Evolutionary conservation across 2,113 vertebrate species (phyloP), one percentile per base, ranked within the genome.

Genomic region (Natator depressus): DNA sequence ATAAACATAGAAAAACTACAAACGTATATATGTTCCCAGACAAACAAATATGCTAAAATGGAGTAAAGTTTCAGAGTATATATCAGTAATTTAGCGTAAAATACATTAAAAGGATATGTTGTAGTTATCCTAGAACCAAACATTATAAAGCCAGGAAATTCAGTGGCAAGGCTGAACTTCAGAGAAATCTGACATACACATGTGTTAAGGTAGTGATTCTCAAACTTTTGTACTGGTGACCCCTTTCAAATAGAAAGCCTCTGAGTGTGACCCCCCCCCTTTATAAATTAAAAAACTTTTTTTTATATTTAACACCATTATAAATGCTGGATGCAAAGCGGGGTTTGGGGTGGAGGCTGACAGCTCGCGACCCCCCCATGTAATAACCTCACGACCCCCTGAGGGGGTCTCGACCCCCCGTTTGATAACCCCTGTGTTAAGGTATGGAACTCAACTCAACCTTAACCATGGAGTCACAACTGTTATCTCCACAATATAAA

Each of bases 81-180:
- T 76, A 72, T 20, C 46, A 3, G 3, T 72, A 72, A 72, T 38
- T 19, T 2, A 13, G 62, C 25, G 22, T 16, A 46, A 80, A 57
- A 79, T 14, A 2, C 42, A 35, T 12, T 0, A 4, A 1, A n/a
- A 57, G 31, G 72, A 55, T 4, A 6, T 6, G 25, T 14, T 49
- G 17, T 35, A 57, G 13, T 47, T 27, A 25, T 47, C 55, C 51
- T 13, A 25, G 2, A 29, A 9, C n/a, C 0, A 4, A 11, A 24
- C n/a, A 8, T 29, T 29, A 27, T 20, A 42, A 59, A 29, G 4
- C 11, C 8, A 17, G 29, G 13, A 53, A 78, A 53, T 8, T 38
- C 62, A 35, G 47, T 54, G 20, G 53, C 31, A 14, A 42, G n/a
- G 49, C 76, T 42, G 76, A 82, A 78, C 29, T 57, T 54, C 47